phyloP scores from a whole-genome alignment of 1,140 invertebrate genomes.

The Plodia interpunctella region DNA sequence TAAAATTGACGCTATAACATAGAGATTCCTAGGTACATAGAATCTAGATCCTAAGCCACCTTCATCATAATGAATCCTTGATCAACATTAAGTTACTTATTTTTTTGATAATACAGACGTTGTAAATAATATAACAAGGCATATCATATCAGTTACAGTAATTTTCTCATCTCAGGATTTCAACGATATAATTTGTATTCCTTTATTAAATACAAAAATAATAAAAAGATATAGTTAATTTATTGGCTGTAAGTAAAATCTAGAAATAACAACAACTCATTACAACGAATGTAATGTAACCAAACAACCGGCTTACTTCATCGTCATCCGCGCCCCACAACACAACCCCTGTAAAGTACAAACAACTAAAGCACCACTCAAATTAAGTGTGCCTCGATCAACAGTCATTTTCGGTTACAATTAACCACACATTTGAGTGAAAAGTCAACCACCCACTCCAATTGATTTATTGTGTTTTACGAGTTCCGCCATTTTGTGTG shows the following conservation, averaged over 20 bases:
- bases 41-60: no score
- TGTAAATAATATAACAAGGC: no score
- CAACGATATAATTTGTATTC: no score
- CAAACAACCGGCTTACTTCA: slow-evolving; percentile 48
- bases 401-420: slow-evolving; percentile 77
- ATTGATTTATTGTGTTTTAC: slow-evolving; percentile 75
- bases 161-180: no score
- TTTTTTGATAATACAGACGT: no score
- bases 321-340: slow-evolving; percentile 45
- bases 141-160: no score
- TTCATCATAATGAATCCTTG: no score
- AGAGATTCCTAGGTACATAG: no score
- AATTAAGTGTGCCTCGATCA: slow-evolving; percentile 76
- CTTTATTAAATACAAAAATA: no score
- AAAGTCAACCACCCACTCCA: slow-evolving; percentile 77
- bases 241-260: background rate
- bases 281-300: slow-evolving; percentile 1
- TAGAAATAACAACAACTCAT: background rate
- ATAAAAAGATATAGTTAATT: no score
- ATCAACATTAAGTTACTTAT: no score
- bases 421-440: slow-evolving; percentile 77
- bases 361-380: slow-evolving; percentile 64
- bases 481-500: slow-evolving; percentile 68
- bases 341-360: slow-evolving; percentile 41
- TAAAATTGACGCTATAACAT: no score